These are phyloP conservation scores for Ephialtes manifestator DNA, from an alignment of 2,888 invertebrate species.

Conservation along the genomic window DNA sequence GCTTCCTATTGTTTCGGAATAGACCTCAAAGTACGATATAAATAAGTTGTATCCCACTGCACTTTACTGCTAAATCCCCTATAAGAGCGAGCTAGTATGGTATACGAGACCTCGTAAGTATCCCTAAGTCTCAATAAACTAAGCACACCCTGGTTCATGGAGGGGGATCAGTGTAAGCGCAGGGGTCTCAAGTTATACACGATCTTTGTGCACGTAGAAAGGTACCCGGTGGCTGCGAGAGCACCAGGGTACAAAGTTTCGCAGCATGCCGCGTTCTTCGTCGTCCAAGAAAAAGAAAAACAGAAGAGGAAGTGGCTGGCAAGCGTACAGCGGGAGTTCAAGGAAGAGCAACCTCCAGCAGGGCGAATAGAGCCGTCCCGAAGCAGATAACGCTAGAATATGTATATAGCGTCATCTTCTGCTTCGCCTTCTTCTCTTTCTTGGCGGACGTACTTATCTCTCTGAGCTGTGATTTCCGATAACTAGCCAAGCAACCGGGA, in stretches of 20 bases:
- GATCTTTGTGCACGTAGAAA: constrained; percentile 42
- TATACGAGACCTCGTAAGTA: constrained; percentile 62
- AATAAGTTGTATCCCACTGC: constrained; percentile 14
- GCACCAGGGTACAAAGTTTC: constrained; percentile 64
- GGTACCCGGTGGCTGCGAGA: constrained; percentile 53
- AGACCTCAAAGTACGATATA: constrained; percentile 16
- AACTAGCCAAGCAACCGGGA: constrained; percentile 51
- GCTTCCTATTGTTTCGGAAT: constrained; percentile 23
- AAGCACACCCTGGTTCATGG: constrained; percentile 42
- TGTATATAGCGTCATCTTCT: constrained; percentile 58
- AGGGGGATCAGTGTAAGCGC: constrained; percentile 52
- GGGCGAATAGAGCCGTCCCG: constrained; percentile 67
- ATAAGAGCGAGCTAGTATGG: constrained; percentile 30
- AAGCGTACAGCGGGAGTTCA: constrained; percentile 22
- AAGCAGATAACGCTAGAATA: constrained; percentile 65
- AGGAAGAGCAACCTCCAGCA: constrained; percentile 45
- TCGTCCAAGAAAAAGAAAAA: constrained; percentile 33
- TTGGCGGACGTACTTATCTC: constrained; percentile 60
- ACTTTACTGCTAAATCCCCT: constrained; percentile 48
- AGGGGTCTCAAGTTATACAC: constrained; percentile 40
- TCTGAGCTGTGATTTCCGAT: constrained; percentile 63
- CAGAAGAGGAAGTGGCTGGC: constrained; percentile 44
- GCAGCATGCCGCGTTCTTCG: constrained; percentile 57
- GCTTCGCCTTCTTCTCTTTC: constrained; percentile 38
- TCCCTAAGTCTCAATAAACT: constrained; percentile 65